Conservation (phyloP, 1,140 invertebrate genomes). For the Drosophila pseudoobscura region DNA sequence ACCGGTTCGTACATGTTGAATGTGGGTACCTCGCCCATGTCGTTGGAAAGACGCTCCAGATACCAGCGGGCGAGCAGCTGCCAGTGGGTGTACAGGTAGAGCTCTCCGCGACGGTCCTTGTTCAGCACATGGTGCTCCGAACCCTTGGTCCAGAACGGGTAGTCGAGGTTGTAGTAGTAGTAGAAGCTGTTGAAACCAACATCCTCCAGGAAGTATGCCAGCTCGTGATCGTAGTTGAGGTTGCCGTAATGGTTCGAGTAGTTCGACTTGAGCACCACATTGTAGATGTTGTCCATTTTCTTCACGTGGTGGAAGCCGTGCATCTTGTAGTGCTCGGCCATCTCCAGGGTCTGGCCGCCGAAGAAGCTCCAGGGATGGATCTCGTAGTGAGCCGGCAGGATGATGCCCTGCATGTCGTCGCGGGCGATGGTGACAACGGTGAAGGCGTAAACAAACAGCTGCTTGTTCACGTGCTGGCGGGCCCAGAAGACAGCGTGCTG, state of each 20-base stretch:
- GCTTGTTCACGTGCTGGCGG: conserved; percentile 86
- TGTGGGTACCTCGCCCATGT: conserved; percentile 86
- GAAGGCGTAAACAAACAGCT: conserved; percentile 85
- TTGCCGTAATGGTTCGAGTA: conserved; percentile 85
- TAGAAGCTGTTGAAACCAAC: conserved; percentile 88
- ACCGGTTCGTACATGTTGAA: conserved; percentile 85
- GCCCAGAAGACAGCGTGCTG: conserved; percentile 87
- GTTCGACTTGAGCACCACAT: conserved; percentile 85
- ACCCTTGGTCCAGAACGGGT: conserved; percentile 84
- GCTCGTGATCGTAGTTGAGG: conserved; percentile 83
- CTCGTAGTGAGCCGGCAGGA: conserved; percentile 87
- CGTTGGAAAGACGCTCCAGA: conserved; percentile 87
- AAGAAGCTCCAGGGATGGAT: conserved; percentile 86
- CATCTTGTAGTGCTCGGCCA: conserved; percentile 86
- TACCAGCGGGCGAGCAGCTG: conserved; percentile 87
- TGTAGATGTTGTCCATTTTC: conserved; percentile 83
- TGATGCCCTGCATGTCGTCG: conserved; percentile 85
- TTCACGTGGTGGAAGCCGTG: conserved; percentile 84
- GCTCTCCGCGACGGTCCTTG: conserved; percentile 86
- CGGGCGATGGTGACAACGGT: conserved; percentile 85
- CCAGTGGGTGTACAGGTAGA: conserved; percentile 86
- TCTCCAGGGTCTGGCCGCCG: conserved; percentile 85
- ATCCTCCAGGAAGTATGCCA: conserved; percentile 89
- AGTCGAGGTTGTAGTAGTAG: conserved; percentile 85
- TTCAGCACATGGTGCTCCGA: conserved; percentile 84